Conservation (phyloP, 2,797 vertebrate species). For the Mus caroli region DNA sequence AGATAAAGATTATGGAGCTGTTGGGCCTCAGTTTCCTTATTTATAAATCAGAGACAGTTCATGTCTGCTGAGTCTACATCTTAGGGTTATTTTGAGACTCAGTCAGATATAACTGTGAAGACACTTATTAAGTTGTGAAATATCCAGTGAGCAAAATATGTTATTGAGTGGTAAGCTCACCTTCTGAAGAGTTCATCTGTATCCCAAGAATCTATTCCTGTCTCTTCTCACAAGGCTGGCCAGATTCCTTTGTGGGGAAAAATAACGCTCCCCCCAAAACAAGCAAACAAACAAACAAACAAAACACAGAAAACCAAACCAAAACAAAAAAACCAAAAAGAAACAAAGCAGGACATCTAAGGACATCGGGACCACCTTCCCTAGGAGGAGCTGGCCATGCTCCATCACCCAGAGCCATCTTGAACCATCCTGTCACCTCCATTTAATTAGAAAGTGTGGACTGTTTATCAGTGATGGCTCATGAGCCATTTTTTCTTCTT, state of each 20-base stretch:
- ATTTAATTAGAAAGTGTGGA: not conserved
- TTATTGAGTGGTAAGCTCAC: not conserved
- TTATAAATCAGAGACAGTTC: conserved; percentile 20
- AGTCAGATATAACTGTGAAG: not conserved
- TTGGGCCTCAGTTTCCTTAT: not conserved
- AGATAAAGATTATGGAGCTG: conserved; percentile 10
- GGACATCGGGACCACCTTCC: not conserved
- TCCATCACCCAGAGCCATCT: not conserved
- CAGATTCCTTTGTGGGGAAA: conserved; percentile 47
- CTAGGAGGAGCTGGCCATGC: not conserved
- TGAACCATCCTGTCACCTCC: not conserved
- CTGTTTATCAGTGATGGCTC: not conserved
- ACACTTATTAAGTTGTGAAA: not conserved
- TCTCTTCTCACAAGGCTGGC: not conserved
- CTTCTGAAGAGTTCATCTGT: conserved; percentile 6
- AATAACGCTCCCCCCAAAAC: not conserved
- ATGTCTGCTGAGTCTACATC: not conserved
- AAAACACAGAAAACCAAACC: conserved; percentile 8
- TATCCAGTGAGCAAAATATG: not conserved
- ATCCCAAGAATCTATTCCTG: not conserved
- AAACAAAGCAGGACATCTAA: conserved; percentile 57
- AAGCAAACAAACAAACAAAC: no score
- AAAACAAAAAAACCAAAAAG: not conserved
- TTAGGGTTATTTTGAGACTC: conserved; percentile 22
- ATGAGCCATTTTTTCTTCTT: not conserved